Evolutionary conservation across 2,888 invertebrate genomes (phyloP).

Genomic region (Vesta saturnalis): DNA sequence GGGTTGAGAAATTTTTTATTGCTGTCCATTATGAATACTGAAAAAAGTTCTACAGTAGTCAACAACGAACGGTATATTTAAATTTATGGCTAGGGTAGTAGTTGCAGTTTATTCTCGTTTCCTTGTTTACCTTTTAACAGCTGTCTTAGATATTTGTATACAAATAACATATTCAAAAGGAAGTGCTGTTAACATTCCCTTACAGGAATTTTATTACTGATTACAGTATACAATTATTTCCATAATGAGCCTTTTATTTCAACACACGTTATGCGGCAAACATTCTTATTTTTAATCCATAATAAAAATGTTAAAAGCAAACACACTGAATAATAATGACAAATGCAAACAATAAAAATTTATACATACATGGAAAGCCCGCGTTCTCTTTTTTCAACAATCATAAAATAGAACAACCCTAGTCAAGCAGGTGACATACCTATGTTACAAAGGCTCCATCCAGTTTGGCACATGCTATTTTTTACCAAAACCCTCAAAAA

Average conservation of each 20-base stretch:
- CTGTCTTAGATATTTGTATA: constrained; percentile 37
- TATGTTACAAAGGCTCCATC: constrained; percentile 45
- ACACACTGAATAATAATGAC: constrained; percentile 16
- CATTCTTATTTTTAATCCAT: too few species aligned
- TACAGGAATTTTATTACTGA: constrained; percentile 14
- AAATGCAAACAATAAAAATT: constrained; percentile 27
- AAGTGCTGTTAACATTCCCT: constrained; percentile 27
- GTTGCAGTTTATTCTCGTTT: constrained; percentile 19
- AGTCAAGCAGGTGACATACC: constrained; percentile 49
- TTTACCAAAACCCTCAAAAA: constrained; percentile 41
- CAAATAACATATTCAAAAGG: constrained; percentile 31
- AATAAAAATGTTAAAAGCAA: background rate
- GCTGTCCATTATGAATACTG: background rate
- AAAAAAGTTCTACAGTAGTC: constrained; percentile 2
- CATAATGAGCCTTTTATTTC: too few species aligned
- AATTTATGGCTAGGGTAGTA: constrained; percentile 32
- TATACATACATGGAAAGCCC: constrained; percentile 7
- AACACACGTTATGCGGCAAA: too few species aligned
- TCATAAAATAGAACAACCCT: constrained; percentile 21
- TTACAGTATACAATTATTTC: background rate
- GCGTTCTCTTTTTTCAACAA: constrained; percentile 11
- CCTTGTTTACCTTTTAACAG: constrained; percentile 36
- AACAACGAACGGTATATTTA: constrained; percentile 29
- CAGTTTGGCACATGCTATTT: constrained; percentile 43
- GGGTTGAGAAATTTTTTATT: background rate